Base-by-base conservation (phyloP, 2,797 vertebrate species). In the Sebastes vulpes region DNA sequence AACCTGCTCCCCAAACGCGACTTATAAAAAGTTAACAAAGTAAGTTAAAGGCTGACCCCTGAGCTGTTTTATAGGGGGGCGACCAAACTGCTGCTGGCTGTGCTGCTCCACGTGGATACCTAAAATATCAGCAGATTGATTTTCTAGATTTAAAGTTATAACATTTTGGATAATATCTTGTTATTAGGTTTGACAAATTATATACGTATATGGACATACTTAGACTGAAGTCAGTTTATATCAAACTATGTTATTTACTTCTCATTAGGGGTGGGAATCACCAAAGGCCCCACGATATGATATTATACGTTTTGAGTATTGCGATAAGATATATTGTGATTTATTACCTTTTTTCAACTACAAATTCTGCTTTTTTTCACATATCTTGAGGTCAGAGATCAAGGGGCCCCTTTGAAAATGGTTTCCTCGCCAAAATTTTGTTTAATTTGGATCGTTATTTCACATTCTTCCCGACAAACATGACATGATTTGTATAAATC, bases 11-110 rank as follows among this genome's bases (percentile, higher is more conserved):
- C 59, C 32, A 29, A 75, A 70, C 67, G 23, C 1, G 10, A 64
- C 65, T 69, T 74, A 57, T 66, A 68, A 87, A 83, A 71, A 68
- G 53, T 66, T 77, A 79, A 79, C 75, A 67, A 77, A 87, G 74
- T 35, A 53, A 71, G 72, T 73, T 73, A 75, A 73, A 80, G 48
- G 57, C 73, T 52, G 65, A 75, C 65, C 83, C 32, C 75, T 50
- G 10, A 11, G 46, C 72, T 68, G 60, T 71, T 82, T 77, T 77
- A 66, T 18, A 46, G 23, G 38, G 23, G 64, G 23, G 64, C 12
- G 21, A 14, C 42, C 20, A 57, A 66, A 52, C 54, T 60, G 64
- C 71, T 23, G 52, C 63, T 50, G 46, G 9, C 31, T 53, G 9
- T 18, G 42, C 35, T 20, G 35, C 60, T 64, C 25, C 14, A 11